phyloP scores from a whole-genome alignment of 2,113 vertebrate genomes.

The Pandion haliaetus region DNA sequence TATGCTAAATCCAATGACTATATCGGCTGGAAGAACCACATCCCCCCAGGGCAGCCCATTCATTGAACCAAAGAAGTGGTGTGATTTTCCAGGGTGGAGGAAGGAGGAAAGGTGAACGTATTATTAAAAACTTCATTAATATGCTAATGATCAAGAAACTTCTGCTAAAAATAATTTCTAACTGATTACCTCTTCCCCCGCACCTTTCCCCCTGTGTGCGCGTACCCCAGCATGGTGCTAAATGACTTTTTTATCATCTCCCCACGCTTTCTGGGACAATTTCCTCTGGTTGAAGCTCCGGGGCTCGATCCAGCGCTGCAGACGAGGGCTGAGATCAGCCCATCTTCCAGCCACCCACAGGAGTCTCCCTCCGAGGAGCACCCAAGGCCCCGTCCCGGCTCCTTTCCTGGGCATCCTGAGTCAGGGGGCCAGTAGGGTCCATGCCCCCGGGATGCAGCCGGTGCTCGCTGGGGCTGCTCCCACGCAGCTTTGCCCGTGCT shows the following conservation, averaged over 20 bases:
- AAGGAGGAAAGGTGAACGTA: not conserved
- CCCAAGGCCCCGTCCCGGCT: rapidly evolving
- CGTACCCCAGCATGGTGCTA: rapidly evolving
- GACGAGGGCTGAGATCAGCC: not conserved
- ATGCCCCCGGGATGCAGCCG: not conserved
- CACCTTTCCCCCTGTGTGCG: not conserved
- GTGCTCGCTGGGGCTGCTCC: not conserved
- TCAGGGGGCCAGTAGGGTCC: not conserved
- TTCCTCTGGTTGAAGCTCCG: not conserved
- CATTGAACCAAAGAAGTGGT: not conserved
- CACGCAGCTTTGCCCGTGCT: rapidly evolving
- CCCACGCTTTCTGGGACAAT: rapidly evolving
- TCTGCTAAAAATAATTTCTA: not conserved
- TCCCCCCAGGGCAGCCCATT: not conserved
- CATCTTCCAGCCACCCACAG: not conserved
- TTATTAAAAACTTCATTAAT: constrained; percentile 26
- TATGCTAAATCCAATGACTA: not conserved
- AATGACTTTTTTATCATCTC: not conserved
- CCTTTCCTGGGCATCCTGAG: not conserved
- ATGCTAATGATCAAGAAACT: not conserved
- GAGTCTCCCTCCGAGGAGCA: not conserved
- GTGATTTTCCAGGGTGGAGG: not conserved
- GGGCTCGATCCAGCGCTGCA: not conserved
- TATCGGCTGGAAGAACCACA: not conserved
- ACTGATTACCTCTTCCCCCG: not conserved